Base-by-base conservation (phyloP, 2,797 vertebrate genomes). In the Bradypodion pumilum region DNA sequence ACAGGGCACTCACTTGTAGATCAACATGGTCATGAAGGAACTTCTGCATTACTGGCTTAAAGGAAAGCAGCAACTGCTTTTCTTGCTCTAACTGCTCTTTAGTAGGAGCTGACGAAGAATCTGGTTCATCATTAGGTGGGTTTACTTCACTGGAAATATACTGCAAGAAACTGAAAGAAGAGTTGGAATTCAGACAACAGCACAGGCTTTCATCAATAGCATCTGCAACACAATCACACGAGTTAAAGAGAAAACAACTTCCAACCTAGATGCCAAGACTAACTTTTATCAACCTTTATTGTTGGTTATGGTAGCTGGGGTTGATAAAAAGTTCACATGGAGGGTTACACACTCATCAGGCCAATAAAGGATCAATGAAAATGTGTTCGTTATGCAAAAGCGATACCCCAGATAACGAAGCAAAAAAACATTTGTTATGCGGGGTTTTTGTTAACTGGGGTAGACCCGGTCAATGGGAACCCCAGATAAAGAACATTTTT, bases 1-100 rank as follows among this genome's bases (percentile, higher is more conserved):
- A 99, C n/a, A 99, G 96, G 88, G 98, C 98, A 87, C 98, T 98
- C 96, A 99, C 98, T 96, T 99, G 98, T 89, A 99, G 97, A 92
- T 99, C 97, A n/a, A 98, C 97, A 68, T 99, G 98, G 96, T 99
- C 98, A 76, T 99, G 98, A 93, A 99, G 97, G 93, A 99, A 99
- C 95, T 99, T 99, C 96, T 99, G 98, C 98, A 99, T 98, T 94
- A 99, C 98, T 0, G 98, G 98, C 95, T 99, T 99, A 94, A 99
- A 99, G 93, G 97, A 97, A 93, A 99, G 96, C 32, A 99, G 97
- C 93, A 99, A 96, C 89, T 97, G 97, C 89, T 98, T 99, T 95
- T 99, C 98, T 93, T 97, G 98, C 89, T 99, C 98, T 82, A 98
- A 95, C 90, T 98, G 97, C 94, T 99, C 98, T 95, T 98, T 99